Base-by-base conservation (phyloP, 2,888 invertebrate genomes). In the Horisme vitalbata region DNA sequence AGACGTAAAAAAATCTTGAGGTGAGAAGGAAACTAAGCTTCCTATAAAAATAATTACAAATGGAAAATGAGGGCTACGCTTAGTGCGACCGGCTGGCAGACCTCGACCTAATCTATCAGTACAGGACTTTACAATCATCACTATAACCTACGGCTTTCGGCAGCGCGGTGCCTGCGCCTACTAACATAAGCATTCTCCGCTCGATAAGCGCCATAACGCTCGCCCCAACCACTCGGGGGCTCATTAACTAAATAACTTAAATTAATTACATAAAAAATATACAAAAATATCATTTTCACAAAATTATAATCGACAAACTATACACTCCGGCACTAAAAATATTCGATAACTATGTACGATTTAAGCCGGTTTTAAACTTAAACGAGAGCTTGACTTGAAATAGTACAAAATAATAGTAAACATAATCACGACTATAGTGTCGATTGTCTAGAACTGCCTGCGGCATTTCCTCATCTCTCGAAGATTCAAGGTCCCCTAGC, bases 401-500 rank as follows among this genome's bases (percentile, higher is more conserved):
- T 76, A 85, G 74, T 78, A 83, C 78, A 84, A 78, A 83, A 83
- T 77, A 83, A 81, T 74, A 78, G 75, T 71, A 78, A 67, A 67
- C 54, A 72, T 75, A 80, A 84, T 86, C 84, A 83, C 87, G 88
- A 85, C 87, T 86, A 87, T 84, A 87, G 88, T 86, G 88, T 81
- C 87, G 87, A 89, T 88, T 87, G 88, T 89, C 87, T 72, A 87
- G 86, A 85, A 88, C 87, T 88, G 88, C 83, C 83, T 78, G 87
- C 76, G 86, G 83, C 86, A 78, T 80, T 69, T 71, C 75, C 72
- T 70, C 77, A 71, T 79, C 79, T 73, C 77, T 79, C 75, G 68
- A 83, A 85, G 84, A 86, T 86, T 84, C 86, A 85, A 88, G 89
- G 90, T 89, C 89, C 89, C 90, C 90, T 85, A 85, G 88, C 87